A percentile compares a stretch with the other conserved stretches of the same genome.
phyloP scores from a whole-genome alignment of 2,888 invertebrate species.

The Lymantria monacha region DNA sequence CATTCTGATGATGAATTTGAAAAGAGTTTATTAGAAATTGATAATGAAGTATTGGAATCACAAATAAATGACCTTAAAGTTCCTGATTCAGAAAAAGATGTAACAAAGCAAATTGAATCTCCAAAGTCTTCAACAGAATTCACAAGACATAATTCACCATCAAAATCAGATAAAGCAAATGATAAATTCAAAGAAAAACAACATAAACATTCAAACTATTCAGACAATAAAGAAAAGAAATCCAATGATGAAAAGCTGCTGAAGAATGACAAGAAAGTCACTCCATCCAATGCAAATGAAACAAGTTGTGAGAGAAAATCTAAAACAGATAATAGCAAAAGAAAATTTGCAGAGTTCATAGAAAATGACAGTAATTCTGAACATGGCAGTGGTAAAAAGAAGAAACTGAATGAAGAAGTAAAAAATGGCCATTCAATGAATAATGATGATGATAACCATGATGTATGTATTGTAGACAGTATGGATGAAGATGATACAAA shows the following conservation, averaged over 20 bases:
- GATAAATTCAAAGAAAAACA: constrained; percentile 13
- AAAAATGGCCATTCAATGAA: constrained; percentile 1
- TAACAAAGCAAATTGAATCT: not conserved
- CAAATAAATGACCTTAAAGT: constrained; percentile 10
- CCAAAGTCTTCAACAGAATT: not conserved
- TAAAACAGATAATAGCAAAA: constrained; percentile 42
- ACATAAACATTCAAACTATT: constrained; percentile 4
- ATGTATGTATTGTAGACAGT: constrained; percentile 28
- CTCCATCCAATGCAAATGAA: constrained; percentile 6
- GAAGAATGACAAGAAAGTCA: constrained; percentile 4
- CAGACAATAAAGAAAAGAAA: constrained; percentile 11
- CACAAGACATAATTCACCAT: constrained; percentile 5
- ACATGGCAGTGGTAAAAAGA: constrained; percentile 27
- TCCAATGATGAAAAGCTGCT: constrained; percentile 9
- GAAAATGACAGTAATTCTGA: constrained; percentile 27
- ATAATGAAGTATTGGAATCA: constrained; percentile 64
- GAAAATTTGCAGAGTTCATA: constrained; percentile 57
- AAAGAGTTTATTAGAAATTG: constrained; percentile 85
- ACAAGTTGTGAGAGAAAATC: constrained; percentile 33
- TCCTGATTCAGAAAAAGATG: constrained; percentile 1
- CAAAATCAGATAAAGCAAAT: constrained; percentile 1
- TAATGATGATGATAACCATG: constrained; percentile 7
- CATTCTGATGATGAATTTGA: constrained; percentile 88
- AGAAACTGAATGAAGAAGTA: constrained; percentile 14
- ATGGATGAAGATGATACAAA: constrained; percentile 12